Evolutionary conservation across 1,140 invertebrate genomes (phyloP).

Genomic region (Drosophila aff.): DNA sequence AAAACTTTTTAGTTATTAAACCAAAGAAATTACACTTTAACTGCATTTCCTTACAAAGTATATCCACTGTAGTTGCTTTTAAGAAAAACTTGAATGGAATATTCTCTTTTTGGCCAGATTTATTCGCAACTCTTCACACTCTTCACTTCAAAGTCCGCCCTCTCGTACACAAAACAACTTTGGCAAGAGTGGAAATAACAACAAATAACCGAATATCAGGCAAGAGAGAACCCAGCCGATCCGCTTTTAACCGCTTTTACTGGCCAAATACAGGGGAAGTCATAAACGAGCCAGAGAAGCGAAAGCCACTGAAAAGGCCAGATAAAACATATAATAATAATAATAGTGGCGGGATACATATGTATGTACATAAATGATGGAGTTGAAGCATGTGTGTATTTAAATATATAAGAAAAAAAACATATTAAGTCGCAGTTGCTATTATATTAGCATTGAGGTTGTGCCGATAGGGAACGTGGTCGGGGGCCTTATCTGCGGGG

Average conservation of each 20-base stretch:
- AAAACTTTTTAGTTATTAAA: not conserved
- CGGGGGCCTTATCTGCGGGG: slow-evolving; percentile 2
- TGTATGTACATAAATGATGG: not conserved
- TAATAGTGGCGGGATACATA: slow-evolving; percentile 2
- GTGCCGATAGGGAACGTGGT: slow-evolving; percentile 19
- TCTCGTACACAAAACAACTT: slow-evolving; percentile 5
- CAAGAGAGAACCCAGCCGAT: slow-evolving; percentile 30
- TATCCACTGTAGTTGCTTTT: not conserved
- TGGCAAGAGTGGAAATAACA: slow-evolving; percentile 22
- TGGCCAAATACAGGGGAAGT: slow-evolving; percentile 18
- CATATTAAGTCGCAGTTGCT: slow-evolving; percentile 31
- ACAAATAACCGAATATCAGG: slow-evolving; percentile 16
- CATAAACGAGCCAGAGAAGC: slow-evolving; percentile 9
- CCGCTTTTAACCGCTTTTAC: slow-evolving; percentile 45
- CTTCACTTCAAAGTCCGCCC: slow-evolving; percentile 6
- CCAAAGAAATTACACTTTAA: not conserved
- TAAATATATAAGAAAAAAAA: slow-evolving; percentile 2
- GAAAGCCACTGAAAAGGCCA: slow-evolving; percentile 31
- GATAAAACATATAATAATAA: slow-evolving; percentile 18
- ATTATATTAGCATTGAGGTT: slow-evolving; percentile 21
- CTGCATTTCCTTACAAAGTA: not conserved
- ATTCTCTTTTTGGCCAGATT: not conserved
- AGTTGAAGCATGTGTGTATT: slow-evolving; percentile 11
- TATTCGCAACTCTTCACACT: not conserved
- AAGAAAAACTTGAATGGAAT: not conserved